Percentiles rank a stretch among this genome's conserved stretches.
Conservation (phyloP, 2,888 invertebrate genomes). For the Caenorhabditis angaria region DNA sequence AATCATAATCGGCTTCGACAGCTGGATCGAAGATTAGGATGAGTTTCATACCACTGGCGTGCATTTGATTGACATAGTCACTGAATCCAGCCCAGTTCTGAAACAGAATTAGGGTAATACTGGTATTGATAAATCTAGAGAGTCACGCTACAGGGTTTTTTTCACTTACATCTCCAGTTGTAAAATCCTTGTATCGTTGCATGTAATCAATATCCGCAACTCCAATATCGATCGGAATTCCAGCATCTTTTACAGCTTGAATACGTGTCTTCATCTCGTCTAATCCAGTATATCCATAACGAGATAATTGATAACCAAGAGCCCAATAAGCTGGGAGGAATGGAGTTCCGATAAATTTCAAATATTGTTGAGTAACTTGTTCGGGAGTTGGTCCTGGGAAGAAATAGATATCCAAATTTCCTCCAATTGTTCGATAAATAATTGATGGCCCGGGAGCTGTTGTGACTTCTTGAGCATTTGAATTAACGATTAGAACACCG, state of each 20-base stretch:
- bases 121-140: background rate
- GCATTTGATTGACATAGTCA: conserved; percentile 58
- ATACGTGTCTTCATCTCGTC: conserved; percentile 62
- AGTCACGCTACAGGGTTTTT: too few relatives aligned
- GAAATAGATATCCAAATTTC: conserved; percentile 72
- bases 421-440: conserved; percentile 79
- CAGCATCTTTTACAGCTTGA: conserved; percentile 69
- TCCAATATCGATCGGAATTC: conserved; percentile 74
- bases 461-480: conserved; percentile 66
- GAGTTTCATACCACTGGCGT: conserved; percentile 57
- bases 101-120: conserved; percentile 5
- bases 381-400: conserved; percentile 73
- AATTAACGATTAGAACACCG: conserved; percentile 67
- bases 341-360: conserved; percentile 61
- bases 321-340: conserved; percentile 72
- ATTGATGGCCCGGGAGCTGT: conserved; percentile 74
- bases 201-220: conserved; percentile 89
- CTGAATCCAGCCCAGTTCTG: conserved; percentile 60
- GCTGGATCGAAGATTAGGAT: conserved; percentile 70
- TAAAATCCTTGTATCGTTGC: conserved; percentile 83
- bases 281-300: conserved; percentile 64
- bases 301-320: conserved; percentile 71
- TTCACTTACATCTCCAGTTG: conserved; percentile 72
- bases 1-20: conserved; percentile 59
- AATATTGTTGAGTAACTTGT: conserved; percentile 71